These are phyloP conservation scores for Periphyllus acericola DNA, from an alignment of 2,888 invertebrate genomes.

Conservation along the genomic window DNA sequence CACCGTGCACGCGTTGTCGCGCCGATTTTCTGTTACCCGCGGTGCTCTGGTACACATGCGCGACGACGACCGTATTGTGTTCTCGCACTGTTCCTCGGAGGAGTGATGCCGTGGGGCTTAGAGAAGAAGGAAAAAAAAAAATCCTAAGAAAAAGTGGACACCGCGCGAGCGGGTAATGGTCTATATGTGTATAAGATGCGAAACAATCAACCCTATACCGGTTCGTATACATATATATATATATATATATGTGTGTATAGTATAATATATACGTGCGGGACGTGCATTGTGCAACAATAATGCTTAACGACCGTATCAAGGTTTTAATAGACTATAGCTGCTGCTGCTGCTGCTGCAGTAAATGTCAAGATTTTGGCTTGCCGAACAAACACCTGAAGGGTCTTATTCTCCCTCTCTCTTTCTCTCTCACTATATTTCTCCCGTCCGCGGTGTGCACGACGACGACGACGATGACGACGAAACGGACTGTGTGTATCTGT, in stretches of 20 bases:
- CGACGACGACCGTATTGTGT: neutral
- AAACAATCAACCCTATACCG: slow-evolving; percentile 47
- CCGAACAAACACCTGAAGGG: slow-evolving; percentile 56
- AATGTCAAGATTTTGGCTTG: slow-evolving; percentile 59
- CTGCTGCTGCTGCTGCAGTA: neutral
- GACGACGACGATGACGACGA: neutral
- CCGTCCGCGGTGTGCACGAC: neutral
- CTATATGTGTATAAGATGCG: slow-evolving; percentile 2
- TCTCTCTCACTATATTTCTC: neutral
- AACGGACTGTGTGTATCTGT: slow-evolving; percentile 4
- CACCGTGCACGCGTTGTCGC: neutral
- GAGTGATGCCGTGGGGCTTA: neutral
- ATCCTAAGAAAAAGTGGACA: slow-evolving; percentile 8
- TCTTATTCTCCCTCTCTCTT: slow-evolving; percentile 7
- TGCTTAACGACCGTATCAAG: slow-evolving; percentile 46
- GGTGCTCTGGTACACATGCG: neutral
- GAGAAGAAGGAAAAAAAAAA: neutral
- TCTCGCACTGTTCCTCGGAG: neutral
- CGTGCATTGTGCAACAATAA: slow-evolving; percentile 41
- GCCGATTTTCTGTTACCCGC: neutral
- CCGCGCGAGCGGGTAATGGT: slow-evolving; percentile 17
- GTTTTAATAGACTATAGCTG: slow-evolving; percentile 22
- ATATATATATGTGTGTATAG: neutral
- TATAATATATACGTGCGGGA: neutral
- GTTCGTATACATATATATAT: neutral